These are phyloP conservation scores for Drosophila arizonae DNA, from an alignment of 1,140 invertebrate species.

Conservation along the genomic window DNA sequence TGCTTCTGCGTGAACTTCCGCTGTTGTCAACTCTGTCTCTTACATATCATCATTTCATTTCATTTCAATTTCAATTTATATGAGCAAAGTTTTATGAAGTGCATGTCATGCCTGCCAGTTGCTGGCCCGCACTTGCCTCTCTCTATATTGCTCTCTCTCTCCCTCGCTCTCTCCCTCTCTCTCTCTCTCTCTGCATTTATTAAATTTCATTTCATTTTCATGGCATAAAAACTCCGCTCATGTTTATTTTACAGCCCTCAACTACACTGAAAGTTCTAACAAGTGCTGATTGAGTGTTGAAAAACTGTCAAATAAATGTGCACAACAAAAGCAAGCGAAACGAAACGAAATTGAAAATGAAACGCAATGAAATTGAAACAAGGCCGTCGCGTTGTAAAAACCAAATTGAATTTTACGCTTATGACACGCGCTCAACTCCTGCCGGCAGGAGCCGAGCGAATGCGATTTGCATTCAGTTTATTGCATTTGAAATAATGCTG, in stretches of 20 bases:
- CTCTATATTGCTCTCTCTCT: not conserved
- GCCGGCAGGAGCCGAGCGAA: not conserved
- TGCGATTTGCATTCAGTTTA: conserved; percentile 48
- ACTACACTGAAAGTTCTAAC: conserved; percentile 72
- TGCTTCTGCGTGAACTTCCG: conserved; percentile 31
- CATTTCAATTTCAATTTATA: conserved; percentile 80
- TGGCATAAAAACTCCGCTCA: conserved; percentile 51
- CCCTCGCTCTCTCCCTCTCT: not conserved
- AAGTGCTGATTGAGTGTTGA: conserved; percentile 74
- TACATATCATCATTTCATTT: conserved; percentile 66
- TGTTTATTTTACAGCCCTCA: conserved; percentile 74
- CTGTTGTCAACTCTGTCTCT: conserved; percentile 39
- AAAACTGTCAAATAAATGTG: conserved; percentile 72
- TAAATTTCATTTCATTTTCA: conserved; percentile 77
- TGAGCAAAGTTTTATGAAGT: conserved; percentile 79
- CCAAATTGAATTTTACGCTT: conserved; percentile 71
- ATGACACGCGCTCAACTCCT: conserved; percentile 48
- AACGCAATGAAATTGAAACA: conserved; percentile 7
- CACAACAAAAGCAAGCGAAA: conserved; percentile 22
- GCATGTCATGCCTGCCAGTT: conserved; percentile 68
- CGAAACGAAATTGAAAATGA: conserved; percentile 2
- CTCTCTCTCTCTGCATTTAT: conserved; percentile 58
- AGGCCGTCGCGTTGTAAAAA: conserved; percentile 41
- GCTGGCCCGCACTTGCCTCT: conserved; percentile 16
- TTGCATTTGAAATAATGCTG: conserved; percentile 50